Evolutionary conservation across 2,888 invertebrate species (phyloP).

Genomic region (Adineta ricciae): DNA sequence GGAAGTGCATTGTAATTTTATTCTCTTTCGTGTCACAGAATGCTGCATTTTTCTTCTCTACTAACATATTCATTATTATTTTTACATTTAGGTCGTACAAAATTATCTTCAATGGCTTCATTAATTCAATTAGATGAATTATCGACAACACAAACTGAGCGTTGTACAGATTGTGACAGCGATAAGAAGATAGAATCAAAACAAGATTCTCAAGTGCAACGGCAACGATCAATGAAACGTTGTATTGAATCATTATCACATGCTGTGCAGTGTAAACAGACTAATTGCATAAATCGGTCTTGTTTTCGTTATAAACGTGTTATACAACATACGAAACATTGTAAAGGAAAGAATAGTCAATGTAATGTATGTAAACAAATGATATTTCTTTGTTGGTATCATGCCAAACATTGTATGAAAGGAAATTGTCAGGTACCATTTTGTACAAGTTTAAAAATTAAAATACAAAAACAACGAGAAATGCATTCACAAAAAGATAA

Average conservation of each 20-base stretch:
- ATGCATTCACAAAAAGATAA: conserved; percentile 26
- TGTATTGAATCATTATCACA: conserved; percentile 88
- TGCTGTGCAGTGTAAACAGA: conserved; percentile 92
- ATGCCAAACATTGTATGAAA: conserved; percentile 28
- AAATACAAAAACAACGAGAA: conserved; percentile 27
- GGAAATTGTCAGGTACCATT: conserved; percentile 32
- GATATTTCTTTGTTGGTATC: conserved; percentile 30
- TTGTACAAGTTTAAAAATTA: conserved; percentile 29
- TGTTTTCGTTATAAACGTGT: conserved; percentile 99
- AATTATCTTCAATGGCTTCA: too few relatives aligned
- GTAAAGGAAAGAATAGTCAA: conserved; percentile 49
- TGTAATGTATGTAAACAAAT: conserved; percentile 30
- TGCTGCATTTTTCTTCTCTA: too few relatives aligned
- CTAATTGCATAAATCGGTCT: conserved; percentile 84
- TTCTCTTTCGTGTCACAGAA: too few relatives aligned
- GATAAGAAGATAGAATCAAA: too few relatives aligned
- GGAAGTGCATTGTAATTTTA: too few relatives aligned
- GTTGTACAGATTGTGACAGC: too few relatives aligned
- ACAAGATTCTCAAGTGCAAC: conserved; percentile 76
- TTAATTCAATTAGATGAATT: too few relatives aligned
- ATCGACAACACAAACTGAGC: too few relatives aligned
- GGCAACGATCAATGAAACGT: conserved; percentile 74
- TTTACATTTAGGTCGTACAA: too few relatives aligned
- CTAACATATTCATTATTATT: too few relatives aligned
- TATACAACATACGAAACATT: conserved; percentile 90